These are phyloP conservation scores for Uloborus plumipes DNA, from an alignment of 2,888 invertebrate genomes.

Conservation along the genomic window DNA sequence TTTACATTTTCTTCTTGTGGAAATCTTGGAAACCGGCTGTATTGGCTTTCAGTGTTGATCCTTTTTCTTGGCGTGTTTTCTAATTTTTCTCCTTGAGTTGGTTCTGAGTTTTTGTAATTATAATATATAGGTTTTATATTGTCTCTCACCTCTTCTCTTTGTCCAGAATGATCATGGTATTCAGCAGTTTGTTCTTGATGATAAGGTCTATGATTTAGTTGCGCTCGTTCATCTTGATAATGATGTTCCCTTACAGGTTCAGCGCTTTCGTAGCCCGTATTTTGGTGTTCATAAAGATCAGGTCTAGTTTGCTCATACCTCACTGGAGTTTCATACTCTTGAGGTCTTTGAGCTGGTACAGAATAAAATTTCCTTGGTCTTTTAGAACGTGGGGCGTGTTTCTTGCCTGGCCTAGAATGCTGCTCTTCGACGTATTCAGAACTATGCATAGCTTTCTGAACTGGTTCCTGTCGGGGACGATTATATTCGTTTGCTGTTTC, in stretches of 20 bases:
- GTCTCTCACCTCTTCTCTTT: too few species aligned
- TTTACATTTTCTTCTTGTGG: too few species aligned
- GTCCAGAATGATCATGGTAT: too few species aligned
- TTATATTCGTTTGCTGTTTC: not conserved
- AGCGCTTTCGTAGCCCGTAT: not conserved
- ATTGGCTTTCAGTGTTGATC: too few species aligned
- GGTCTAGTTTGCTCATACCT: not conserved
- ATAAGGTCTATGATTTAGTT: too few species aligned
- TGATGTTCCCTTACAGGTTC: not conserved
- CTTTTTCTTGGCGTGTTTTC: too few species aligned
- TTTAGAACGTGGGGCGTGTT: not conserved
- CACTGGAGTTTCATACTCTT: not conserved
- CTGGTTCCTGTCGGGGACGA: not conserved
- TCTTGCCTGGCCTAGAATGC: not conserved
- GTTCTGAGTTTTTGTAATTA: too few species aligned
- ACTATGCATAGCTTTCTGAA: not conserved
- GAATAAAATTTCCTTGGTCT: not conserved
- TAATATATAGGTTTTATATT: too few species aligned
- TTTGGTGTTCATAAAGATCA: not conserved
- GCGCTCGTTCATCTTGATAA: not conserved
- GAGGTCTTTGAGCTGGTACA: not conserved
- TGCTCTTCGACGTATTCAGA: not conserved
- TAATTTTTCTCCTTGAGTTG: too few species aligned
- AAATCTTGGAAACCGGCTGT: too few species aligned
- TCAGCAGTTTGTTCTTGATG: too few species aligned